Conservation (phyloP, 2,888 invertebrate genomes). For the Chrysina gloriosa region DNA sequence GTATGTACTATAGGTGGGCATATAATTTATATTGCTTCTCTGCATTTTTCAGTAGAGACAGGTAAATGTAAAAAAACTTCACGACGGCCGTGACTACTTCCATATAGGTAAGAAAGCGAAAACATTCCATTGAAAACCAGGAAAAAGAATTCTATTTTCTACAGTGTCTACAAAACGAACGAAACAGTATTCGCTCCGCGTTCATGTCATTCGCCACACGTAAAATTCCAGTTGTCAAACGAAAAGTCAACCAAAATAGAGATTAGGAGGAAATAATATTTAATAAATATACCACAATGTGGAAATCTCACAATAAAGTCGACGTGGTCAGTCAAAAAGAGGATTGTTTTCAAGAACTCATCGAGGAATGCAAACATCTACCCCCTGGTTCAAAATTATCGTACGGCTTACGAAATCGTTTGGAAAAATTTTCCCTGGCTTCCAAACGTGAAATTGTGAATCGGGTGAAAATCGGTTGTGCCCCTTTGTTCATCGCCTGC, state of each 20-base stretch:
- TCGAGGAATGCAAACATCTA: conserved; percentile 75
- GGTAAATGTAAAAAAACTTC: conserved; percentile 12
- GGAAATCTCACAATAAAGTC: conserved; percentile 57
- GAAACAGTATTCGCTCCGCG: not conserved
- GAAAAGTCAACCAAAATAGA: conserved; percentile 37
- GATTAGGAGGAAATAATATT: not conserved
- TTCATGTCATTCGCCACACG: not conserved
- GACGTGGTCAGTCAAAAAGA: conserved; percentile 64
- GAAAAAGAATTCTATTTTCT: conserved; percentile 28
- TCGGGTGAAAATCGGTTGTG: conserved; percentile 79
- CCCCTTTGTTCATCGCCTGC: conserved; percentile 83
- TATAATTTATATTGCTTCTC: not conserved
- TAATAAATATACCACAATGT: conserved; percentile 53
- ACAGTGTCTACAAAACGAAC: conserved; percentile 3
- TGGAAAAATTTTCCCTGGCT: conserved; percentile 71
- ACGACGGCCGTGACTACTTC: conserved; percentile 26
- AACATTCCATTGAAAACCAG: conserved; percentile 13
- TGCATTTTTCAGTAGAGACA: not conserved
- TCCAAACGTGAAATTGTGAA: conserved; percentile 76
- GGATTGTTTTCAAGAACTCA: conserved; percentile 71
- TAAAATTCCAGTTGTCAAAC: conserved; percentile 38
- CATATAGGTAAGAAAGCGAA: conserved; percentile 30
- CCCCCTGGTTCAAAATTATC: conserved; percentile 77
- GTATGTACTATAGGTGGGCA: not conserved
- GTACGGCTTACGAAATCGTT: conserved; percentile 66